Evolutionary conservation across 2,888 invertebrate species (phyloP).

Genomic region (Uropetala carovei): DNA sequence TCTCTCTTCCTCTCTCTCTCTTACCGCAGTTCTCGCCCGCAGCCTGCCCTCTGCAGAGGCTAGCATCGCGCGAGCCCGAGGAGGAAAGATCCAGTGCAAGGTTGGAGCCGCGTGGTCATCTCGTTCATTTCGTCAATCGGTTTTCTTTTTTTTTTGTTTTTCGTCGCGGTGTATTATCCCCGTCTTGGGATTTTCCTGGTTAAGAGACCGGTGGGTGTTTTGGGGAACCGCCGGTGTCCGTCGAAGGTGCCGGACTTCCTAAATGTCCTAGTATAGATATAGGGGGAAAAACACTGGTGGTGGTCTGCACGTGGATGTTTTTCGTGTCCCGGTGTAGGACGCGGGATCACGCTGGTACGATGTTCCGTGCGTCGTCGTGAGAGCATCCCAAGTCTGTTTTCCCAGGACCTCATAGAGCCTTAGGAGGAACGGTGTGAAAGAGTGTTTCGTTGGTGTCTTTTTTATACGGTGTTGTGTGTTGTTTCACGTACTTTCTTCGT

Average conservation of each 20-base stretch:
- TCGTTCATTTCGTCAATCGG: neutral
- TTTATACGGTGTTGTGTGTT: neutral
- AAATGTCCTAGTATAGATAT: no score
- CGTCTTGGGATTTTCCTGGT: neutral
- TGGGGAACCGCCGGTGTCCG: neutral
- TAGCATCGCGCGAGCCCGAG: neutral
- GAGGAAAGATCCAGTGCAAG: neutral
- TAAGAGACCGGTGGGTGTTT: neutral
- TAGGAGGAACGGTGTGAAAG: neutral
- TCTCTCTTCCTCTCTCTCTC: slow-evolving; percentile 1
- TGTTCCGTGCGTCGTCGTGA: neutral
- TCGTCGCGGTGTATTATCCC: neutral
- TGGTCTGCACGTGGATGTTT: neutral
- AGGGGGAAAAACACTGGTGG: no score
- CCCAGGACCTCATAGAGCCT: neutral
- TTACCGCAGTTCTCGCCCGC: slow-evolving; percentile 36
- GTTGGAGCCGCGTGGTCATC: neutral
- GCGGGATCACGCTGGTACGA: neutral
- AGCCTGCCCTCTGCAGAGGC: neutral
- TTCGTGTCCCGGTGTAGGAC: neutral
- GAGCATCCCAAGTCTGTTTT: neutral
- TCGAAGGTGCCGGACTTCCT: no score
- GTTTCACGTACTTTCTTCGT: neutral
- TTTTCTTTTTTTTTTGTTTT: neutral
- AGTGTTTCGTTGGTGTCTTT: neutral